Evolutionary conservation across 2,113 vertebrate genomes (phyloP).

Genomic region (Sula dactylatra): DNA sequence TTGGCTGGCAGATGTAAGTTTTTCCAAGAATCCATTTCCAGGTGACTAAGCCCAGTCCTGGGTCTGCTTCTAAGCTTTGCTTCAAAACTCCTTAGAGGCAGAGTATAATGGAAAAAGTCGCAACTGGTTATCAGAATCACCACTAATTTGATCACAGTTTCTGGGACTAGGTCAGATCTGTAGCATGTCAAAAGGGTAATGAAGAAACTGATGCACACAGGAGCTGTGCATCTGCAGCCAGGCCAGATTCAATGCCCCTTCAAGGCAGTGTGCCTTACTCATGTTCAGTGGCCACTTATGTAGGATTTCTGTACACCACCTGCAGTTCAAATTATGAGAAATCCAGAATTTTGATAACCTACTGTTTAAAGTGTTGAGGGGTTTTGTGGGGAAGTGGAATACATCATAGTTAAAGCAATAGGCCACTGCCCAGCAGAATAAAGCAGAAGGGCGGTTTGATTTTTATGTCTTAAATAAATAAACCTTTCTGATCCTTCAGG

Average conservation of each 20-base stretch:
- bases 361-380: not conserved
- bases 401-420: not conserved
- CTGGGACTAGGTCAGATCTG: not conserved
- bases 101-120: not conserved
- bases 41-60: not conserved
- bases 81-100: not conserved
- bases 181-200: not conserved
- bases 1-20: not conserved
- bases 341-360: not conserved
- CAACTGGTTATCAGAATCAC: not conserved
- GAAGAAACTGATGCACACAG: not conserved
- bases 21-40: conserved; percentile 24
- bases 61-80: not conserved
- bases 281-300: not conserved
- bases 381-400: not conserved
- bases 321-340: not conserved
- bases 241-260: not conserved
- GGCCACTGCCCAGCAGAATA: not conserved
- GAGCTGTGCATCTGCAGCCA: not conserved
- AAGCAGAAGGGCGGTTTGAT: not conserved
- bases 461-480: conserved; percentile 39
- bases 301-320: not conserved
- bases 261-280: not conserved
- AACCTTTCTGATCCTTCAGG: conserved; percentile 35
- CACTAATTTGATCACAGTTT: not conserved